Percentiles rank a stretch among this genome's conserved stretches.
These are phyloP conservation scores for Antechinus stuartii DNA, from an alignment of 2,113 vertebrate species.

Conservation along the genomic window DNA sequence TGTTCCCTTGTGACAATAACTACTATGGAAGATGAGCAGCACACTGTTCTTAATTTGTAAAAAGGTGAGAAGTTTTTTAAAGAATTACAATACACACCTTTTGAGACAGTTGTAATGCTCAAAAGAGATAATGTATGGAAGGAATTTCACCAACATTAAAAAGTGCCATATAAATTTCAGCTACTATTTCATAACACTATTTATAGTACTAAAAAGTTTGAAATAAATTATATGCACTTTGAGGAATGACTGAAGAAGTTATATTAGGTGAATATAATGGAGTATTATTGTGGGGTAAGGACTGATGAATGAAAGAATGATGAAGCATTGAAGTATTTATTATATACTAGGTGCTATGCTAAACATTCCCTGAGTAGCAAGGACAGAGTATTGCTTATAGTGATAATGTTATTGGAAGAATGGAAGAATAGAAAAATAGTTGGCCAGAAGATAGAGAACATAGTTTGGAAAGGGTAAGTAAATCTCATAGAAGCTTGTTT, in stretches of 20 bases:
- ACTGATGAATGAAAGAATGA: background rate
- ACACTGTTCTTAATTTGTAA: background rate
- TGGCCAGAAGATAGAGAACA: background rate
- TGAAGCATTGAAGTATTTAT: background rate
- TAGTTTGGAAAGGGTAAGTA: background rate
- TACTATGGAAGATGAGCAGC: background rate
- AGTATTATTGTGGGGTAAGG: background rate
- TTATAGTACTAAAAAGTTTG: too few species aligned
- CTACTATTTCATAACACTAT: background rate
- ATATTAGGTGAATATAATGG: background rate
- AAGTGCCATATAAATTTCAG: background rate
- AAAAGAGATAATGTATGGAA: background rate
- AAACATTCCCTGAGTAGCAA: background rate
- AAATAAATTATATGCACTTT: background rate
- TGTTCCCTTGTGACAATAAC: background rate
- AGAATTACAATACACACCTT: background rate
- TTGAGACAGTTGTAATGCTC: background rate
- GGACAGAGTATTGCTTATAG: background rate
- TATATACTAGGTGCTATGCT: background rate
- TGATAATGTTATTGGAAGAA: background rate
- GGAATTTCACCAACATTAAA: background rate
- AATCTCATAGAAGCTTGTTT: background rate
- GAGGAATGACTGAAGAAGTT: background rate
- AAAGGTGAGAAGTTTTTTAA: background rate
- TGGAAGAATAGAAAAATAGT: background rate